Base-by-base conservation (phyloP, 2,797 vertebrate genomes). In the Sarcophilus harrisii region DNA sequence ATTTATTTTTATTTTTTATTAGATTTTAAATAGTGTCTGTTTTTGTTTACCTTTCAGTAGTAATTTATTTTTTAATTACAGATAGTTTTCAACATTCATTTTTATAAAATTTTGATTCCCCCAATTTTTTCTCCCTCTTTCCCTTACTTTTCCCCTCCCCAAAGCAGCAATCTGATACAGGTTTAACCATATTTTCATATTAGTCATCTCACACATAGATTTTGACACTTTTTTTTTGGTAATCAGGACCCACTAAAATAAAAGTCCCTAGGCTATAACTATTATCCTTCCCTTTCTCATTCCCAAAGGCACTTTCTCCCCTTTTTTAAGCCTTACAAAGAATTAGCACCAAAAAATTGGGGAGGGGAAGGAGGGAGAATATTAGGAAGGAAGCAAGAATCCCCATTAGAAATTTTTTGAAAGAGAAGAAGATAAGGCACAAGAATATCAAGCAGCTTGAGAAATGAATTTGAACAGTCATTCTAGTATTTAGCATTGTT, bases 391-490 rank as follows among this genome's bases (percentile, higher is more conserved):
- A 52, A 52, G 52, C 52, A 96, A 57, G 96, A 93, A 92, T 92
- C 45, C 58, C 96, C 92, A 60, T 96, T 96, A 93, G 93, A 96
- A 93, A 91, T 73, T 18, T 52, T 62, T 94, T n/a, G 9, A 92
- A 93, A 92, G 55, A 21, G 58, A 91, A 38, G 73, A 95, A 96
- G 55, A 93, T 60, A 93, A 93, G 52, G 73, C 57, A 57, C n/a
- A 92, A 60, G 4, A 90, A 11, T 96, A 94, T 96, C 16, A 62
- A 97, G 92, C 0, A 0, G 18, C 32, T 96, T 95, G 81, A 93
- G 94, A 27, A 29, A 60, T 94, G 28, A 52, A 92, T 81, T 49
- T 91, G 90, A 92, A 93, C 95, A 96, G 30, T 73, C 73, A 54
- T 93, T 96, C 59, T 0, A 0, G 58, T 55, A 27, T 95, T 96